Evolutionary conservation across 1,140 invertebrate species (phyloP), one percentile per base, ranked within the genome.

Genomic region (Nasonia giraulti): DNA sequence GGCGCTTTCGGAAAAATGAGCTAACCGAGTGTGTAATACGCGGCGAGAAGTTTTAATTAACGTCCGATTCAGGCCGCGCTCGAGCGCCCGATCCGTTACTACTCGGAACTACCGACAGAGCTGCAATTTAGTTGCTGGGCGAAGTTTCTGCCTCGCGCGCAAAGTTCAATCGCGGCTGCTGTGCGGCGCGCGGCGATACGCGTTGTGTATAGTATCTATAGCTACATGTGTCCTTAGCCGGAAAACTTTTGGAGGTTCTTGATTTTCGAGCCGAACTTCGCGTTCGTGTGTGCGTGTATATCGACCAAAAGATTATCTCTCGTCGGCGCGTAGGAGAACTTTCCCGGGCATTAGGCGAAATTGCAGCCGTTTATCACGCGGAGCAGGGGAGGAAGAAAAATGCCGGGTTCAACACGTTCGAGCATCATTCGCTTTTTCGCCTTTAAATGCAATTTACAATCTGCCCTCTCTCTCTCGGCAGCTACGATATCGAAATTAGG

Each of bases 111-210:
- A 80, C 68, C 31, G 33, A 37, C 69, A 74, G 68, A 79, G 68
- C 76, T 84, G 47, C 76, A 84, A 74, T 84, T 84, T 74, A 55
- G 23, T 74, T 84, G 44, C 44, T 84, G 66, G n/a, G 31, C 83
- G 6, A 80, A 84, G 31, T 84, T 84, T 84, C 76, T 80, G 83
- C 83, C 83, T 84, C 77, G 1, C 27, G 27, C 27, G 77, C n/a
- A 84, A 80, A 74, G 73, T 83, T 79, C 37, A 84, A 84, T 79
- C 40, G 37, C 14, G 8, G 12, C 50, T 17, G 17, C 17, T 55
- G 50, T 5, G 17, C 17, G 17, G 50, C 11, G 14, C 50, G 20
- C 27, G n/a, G 17, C 23, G 14, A 76, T 82, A 74, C 74, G 73
- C 27, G 27, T 1, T 27, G 27, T 27, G 27, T 27, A 27, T 27